Evolutionary conservation across 2,797 vertebrate genomes (phyloP).

Genomic region (Hafferia zeledoni): DNA sequence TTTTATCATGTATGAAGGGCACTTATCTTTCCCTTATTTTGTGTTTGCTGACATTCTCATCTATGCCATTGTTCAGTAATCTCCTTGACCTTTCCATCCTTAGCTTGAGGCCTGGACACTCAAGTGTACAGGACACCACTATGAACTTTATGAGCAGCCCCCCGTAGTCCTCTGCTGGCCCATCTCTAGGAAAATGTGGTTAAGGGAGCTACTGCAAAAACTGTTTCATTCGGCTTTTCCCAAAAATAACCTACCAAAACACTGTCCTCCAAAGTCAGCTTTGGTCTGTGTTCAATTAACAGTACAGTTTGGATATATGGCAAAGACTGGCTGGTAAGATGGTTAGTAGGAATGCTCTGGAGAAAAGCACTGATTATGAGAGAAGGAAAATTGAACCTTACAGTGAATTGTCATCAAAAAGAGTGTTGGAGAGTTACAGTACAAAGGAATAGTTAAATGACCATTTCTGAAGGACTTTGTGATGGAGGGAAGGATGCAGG

Average conservation of each 20-base stretch:
- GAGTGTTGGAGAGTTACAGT: neutral
- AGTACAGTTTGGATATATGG: neutral
- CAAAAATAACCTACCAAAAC: neutral
- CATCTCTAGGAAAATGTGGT: neutral
- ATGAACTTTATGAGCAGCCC: neutral
- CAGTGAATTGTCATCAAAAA: neutral
- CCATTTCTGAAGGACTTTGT: neutral
- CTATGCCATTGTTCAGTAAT: neutral
- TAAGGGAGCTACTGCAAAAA: neutral
- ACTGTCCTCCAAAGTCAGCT: neutral
- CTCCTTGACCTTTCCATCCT: neutral
- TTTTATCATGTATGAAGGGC: neutral
- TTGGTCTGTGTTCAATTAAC: neutral
- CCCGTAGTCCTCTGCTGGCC: neutral
- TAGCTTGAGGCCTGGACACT: accelerated
- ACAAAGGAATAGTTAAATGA: conserved; percentile 14
- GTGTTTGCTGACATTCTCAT: neutral
- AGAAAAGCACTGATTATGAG: neutral
- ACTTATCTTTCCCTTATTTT: neutral
- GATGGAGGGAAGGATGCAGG: neutral
- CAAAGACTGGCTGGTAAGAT: neutral
- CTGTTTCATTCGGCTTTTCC: neutral
- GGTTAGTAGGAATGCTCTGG: neutral
- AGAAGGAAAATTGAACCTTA: neutral
- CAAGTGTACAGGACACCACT: neutral